phyloP scores from a whole-genome alignment of 2,113 vertebrate species.

The Heterotis niloticus region DNA sequence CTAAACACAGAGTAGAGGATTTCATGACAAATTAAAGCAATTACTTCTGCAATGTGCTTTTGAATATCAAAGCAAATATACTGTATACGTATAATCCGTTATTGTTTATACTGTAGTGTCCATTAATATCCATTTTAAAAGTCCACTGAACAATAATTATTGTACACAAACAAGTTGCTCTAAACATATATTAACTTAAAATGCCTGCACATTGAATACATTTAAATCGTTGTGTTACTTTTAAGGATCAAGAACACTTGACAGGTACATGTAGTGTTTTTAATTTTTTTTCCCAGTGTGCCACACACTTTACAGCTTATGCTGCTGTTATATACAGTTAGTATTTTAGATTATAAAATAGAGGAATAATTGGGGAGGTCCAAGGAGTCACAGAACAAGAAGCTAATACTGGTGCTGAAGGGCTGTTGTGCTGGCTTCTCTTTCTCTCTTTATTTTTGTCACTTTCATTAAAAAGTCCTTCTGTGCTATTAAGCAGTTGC shows the following conservation, averaged over 20 bases:
- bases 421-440: slow-evolving; percentile 44
- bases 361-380: slow-evolving; percentile 51
- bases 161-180: slow-evolving; percentile 57
- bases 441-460: slow-evolving; percentile 18
- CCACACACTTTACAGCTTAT: slow-evolving; percentile 43
- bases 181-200: slow-evolving; percentile 54
- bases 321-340: slow-evolving; percentile 34
- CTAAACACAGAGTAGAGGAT: slow-evolving; percentile 53
- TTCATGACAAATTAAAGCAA: slow-evolving; percentile 49
- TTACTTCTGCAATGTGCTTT: slow-evolving; percentile 47
- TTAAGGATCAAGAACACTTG: slow-evolving; percentile 57
- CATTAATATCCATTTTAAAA: slow-evolving; percentile 45
- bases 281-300: slow-evolving; percentile 36
- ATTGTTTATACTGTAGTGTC: slow-evolving; percentile 43
- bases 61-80: slow-evolving; percentile 49
- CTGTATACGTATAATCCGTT: slow-evolving; percentile 35
- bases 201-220: slow-evolving; percentile 63
- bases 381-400: slow-evolving; percentile 48
- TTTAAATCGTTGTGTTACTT: slow-evolving; percentile 42
- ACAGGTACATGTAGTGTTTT: slow-evolving; percentile 49
- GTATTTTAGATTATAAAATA: slow-evolving; percentile 45
- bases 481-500: slow-evolving; percentile 25
- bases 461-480: slow-evolving; percentile 17
- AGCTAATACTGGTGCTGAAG: slow-evolving; percentile 46
- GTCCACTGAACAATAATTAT: slow-evolving; percentile 51